A percentile compares a stretch with the other conserved stretches of the same genome.
Conservation (phyloP, 1,140 invertebrate genomes). For the Tetraneura akinire region DNA sequence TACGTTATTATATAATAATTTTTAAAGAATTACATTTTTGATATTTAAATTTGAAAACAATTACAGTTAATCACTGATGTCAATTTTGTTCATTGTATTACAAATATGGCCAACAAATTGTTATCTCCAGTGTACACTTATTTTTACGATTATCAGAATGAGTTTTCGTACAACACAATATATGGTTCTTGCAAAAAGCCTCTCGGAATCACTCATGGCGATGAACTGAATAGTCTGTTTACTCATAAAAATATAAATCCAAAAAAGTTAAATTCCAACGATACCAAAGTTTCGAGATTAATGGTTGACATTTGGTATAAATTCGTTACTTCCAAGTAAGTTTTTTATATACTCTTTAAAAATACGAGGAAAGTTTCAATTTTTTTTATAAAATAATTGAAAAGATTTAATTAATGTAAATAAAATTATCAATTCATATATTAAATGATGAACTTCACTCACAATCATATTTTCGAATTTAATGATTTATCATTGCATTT, state of each 20-base stretch:
- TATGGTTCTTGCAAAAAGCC: neutral
- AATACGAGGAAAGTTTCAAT: too few species aligned
- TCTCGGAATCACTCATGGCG: conserved; percentile 50
- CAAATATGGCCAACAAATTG: neutral
- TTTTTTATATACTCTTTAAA: too few species aligned
- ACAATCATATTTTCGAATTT: too few species aligned
- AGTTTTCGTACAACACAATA: neutral
- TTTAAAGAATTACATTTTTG: neutral
- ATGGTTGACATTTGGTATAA: conserved; percentile 15
- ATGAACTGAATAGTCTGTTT: conserved; percentile 53
- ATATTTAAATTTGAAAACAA: neutral
- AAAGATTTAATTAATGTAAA: too few species aligned
- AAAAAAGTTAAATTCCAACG: neutral
- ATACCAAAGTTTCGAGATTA: neutral
- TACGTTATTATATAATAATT: neutral
- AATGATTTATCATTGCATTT: too few species aligned
- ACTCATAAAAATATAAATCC: neutral
- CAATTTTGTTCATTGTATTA: neutral
- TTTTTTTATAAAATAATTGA: too few species aligned
- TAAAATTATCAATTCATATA: too few species aligned
- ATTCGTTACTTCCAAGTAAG: conserved; percentile 2
- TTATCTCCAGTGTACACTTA: neutral
- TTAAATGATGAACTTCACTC: too few species aligned
- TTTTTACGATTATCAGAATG: conserved; percentile 21
- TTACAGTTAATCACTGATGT: neutral